Conservation (phyloP, 2,888 invertebrate species). For the Scaptomyza flava region DNA sequence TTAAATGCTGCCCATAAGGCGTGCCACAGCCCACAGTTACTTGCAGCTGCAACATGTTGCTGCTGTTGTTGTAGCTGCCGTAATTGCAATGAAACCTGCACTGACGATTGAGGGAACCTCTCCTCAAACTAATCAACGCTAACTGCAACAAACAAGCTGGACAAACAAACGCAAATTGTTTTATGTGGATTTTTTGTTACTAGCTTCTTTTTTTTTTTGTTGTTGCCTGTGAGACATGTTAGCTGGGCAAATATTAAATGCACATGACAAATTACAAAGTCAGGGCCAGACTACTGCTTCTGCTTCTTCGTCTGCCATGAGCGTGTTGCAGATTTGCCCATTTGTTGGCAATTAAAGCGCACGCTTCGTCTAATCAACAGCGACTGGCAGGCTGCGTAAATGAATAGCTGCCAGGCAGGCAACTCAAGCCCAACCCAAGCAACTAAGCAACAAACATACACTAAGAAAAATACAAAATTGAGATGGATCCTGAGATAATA, state of each 20-base stretch:
- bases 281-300: slow-evolving; percentile 18
- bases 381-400: slow-evolving; percentile 78
- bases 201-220: background rate
- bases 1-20: slow-evolving; percentile 63
- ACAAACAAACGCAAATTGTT: slow-evolving; percentile 80
- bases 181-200: slow-evolving; percentile 23
- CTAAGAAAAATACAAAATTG: background rate
- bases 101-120: slow-evolving; percentile 37
- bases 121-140: slow-evolving; percentile 76
- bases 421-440: slow-evolving; percentile 22
- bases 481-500: no score
- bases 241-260: slow-evolving; percentile 69
- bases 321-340: slow-evolving; percentile 78
- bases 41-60: slow-evolving; percentile 40
- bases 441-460: slow-evolving; percentile 1
- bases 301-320: slow-evolving; percentile 18
- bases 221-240: slow-evolving; percentile 1
- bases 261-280: slow-evolving; percentile 74
- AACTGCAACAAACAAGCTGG: slow-evolving; percentile 80
- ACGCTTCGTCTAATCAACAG: slow-evolving; percentile 80
- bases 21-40: slow-evolving; percentile 55
- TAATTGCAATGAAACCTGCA: slow-evolving; percentile 61
- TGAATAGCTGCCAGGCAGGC: slow-evolving; percentile 78
- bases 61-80: slow-evolving; percentile 23
- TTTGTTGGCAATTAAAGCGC: slow-evolving; percentile 78